Conservation (phyloP, 2,888 invertebrate genomes). For the Parapristionchus giblindavisi region DNA sequence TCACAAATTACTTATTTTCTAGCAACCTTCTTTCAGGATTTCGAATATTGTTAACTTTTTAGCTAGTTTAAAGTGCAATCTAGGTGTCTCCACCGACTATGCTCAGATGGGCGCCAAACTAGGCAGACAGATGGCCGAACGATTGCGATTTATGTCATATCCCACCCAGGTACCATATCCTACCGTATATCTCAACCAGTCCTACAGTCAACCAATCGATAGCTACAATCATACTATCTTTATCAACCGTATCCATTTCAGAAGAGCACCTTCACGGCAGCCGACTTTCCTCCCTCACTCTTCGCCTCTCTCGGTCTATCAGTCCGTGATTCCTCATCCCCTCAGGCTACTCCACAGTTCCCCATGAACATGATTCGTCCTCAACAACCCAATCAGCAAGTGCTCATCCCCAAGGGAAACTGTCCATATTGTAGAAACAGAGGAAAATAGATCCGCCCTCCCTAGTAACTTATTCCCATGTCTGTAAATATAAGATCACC, state of each 20-base stretch:
- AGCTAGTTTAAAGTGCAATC: no score
- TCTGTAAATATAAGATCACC: constrained; percentile 22
- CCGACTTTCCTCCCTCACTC: constrained; percentile 33
- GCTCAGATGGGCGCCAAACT: constrained; percentile 31
- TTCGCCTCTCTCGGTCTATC: constrained; percentile 18
- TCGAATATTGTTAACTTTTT: no score
- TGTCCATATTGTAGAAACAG: constrained; percentile 36
- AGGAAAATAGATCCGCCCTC: constrained; percentile 5
- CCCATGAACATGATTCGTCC: neutral
- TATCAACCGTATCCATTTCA: neutral
- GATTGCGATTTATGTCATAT: constrained; percentile 22
- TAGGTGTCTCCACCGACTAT: neutral
- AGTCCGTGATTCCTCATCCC: neutral
- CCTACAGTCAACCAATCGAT: neutral
- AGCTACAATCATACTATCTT: neutral
- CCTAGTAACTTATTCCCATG: constrained; percentile 6
- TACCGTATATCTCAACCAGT: neutral
- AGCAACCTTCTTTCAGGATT: no score
- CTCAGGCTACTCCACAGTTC: constrained; percentile 22
- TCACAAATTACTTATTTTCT: no score
- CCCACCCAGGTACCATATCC: constrained; percentile 20
- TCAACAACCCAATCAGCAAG: constrained; percentile 31
- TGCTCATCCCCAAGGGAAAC: constrained; percentile 29
- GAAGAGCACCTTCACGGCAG: constrained; percentile 1
- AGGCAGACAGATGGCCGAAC: constrained; percentile 21